Conservation (phyloP, 2,888 invertebrate genomes). For the Ochropacha duplaris region DNA sequence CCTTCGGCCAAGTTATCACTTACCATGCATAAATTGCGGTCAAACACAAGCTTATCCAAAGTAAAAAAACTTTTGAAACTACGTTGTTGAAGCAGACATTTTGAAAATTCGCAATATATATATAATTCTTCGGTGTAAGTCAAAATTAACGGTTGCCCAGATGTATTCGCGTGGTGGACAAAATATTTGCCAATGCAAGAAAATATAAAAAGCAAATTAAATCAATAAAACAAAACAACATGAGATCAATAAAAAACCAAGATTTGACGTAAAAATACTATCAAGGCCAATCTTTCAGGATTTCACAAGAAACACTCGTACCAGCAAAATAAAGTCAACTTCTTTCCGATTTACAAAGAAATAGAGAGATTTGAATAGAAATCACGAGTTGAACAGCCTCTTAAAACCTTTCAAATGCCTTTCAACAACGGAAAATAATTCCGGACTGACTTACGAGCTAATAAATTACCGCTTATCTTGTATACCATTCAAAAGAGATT, state of each 20-base stretch:
- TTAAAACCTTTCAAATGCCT: slow-evolving; percentile 16
- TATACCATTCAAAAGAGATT: slow-evolving; percentile 49
- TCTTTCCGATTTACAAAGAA: neutral
- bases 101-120: too few species aligned
- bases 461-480: slow-evolving; percentile 47
- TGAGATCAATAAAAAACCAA: neutral
- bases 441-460: slow-evolving; percentile 22
- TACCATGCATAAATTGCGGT: too few species aligned
- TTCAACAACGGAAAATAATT: slow-evolving; percentile 19
- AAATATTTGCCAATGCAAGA: too few species aligned
- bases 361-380: neutral
- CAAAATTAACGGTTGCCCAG: too few species aligned
- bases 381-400: neutral
- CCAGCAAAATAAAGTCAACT: neutral
- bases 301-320: neutral
- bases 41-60: too few species aligned
- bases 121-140: too few species aligned
- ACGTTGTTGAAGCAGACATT: too few species aligned
- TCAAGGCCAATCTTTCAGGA: neutral
- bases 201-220: too few species aligned
- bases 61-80: too few species aligned
- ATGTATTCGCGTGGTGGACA: too few species aligned
- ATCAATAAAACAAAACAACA: neutral
- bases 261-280: too few species aligned
- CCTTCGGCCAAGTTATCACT: too few species aligned